A percentile compares a stretch with the other conserved stretches of the same genome.
Evolutionary conservation across 2,113 vertebrate genomes (phyloP).

Genomic region (Cyprinodon tularosa): DNA sequence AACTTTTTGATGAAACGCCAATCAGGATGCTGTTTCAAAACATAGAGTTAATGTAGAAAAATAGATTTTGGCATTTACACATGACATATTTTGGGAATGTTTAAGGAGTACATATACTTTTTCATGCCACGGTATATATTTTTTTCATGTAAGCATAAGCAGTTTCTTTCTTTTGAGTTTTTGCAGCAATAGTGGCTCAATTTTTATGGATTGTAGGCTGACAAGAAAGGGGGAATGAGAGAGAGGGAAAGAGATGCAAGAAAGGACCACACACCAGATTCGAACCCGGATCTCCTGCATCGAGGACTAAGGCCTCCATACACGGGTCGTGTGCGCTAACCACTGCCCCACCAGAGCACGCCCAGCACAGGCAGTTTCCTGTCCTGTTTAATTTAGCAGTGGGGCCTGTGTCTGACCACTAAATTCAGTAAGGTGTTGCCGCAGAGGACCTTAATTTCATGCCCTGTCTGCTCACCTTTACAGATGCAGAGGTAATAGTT

Average conservation of each 20-base stretch:
- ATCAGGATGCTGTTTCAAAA: too few relatives aligned
- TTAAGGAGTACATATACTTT: background rate
- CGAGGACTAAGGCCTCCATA: too few relatives aligned
- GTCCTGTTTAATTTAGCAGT: slow-evolving; percentile 28
- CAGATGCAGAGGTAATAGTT: slow-evolving; percentile 26
- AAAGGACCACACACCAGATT: too few relatives aligned
- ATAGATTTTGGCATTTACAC: background rate
- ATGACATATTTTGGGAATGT: background rate
- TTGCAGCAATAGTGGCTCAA: too few relatives aligned
- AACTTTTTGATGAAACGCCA: too few relatives aligned
- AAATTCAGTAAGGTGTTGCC: slow-evolving; percentile 42
- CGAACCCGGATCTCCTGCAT: too few relatives aligned
- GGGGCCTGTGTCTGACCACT: slow-evolving; percentile 25
- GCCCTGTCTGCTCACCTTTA: slow-evolving; percentile 45
- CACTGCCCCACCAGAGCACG: too few relatives aligned
- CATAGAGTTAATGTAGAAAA: background rate
- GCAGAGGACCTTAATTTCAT: slow-evolving; percentile 51
- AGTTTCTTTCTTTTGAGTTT: too few relatives aligned
- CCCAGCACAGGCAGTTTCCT: slow-evolving; percentile 5
- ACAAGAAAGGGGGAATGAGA: too few relatives aligned
- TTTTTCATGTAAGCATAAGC: background rate
- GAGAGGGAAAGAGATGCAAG: too few relatives aligned
- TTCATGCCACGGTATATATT: background rate
- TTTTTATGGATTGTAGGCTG: too few relatives aligned
- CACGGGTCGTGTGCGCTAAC: too few relatives aligned